A percentile compares a stretch with the other conserved stretches of the same genome.
These are phyloP conservation scores for Megalurothrips usitatus DNA, from an alignment of 2,888 invertebrate genomes.

Conservation along the genomic window DNA sequence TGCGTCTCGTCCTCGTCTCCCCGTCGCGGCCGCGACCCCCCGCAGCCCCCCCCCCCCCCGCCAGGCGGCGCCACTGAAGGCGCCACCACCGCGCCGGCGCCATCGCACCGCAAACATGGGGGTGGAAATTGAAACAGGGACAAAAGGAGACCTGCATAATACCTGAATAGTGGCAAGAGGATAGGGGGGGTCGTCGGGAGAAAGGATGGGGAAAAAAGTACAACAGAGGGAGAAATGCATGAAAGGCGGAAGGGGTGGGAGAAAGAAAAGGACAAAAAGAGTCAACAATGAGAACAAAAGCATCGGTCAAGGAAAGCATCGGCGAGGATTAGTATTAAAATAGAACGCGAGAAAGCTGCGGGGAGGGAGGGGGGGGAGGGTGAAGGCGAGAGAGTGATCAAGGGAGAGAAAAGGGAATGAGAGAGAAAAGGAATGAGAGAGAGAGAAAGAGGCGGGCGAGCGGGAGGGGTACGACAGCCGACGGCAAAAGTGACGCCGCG, in stretches of 20 bases:
- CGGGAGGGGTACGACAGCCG: no score
- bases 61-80: not conserved
- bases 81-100: not conserved
- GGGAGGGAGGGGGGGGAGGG: not conserved
- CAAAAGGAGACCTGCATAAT: not conserved
- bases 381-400: not conserved
- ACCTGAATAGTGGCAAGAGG: not conserved
- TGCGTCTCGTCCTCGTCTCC: not conserved
- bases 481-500: no score
- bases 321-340: not conserved
- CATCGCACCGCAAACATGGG: not conserved
- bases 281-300: conserved; percentile 5
- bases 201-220: not conserved
- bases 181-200: not conserved
- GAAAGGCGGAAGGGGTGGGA: not conserved
- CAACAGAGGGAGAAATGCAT: not conserved
- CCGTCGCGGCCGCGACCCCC: not conserved
- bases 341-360: not conserved
- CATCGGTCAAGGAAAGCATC: not conserved
- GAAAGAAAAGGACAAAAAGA: not conserved
- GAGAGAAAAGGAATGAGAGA: not conserved
- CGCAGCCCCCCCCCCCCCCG: not conserved
- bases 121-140: not conserved
- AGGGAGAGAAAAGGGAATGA: not conserved
- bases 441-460: not conserved